A percentile compares a stretch with the other conserved stretches of the same genome.
These are phyloP conservation scores for Spilogale gracilis DNA, from an alignment of 2,113 vertebrate species.

Conservation along the genomic window DNA sequence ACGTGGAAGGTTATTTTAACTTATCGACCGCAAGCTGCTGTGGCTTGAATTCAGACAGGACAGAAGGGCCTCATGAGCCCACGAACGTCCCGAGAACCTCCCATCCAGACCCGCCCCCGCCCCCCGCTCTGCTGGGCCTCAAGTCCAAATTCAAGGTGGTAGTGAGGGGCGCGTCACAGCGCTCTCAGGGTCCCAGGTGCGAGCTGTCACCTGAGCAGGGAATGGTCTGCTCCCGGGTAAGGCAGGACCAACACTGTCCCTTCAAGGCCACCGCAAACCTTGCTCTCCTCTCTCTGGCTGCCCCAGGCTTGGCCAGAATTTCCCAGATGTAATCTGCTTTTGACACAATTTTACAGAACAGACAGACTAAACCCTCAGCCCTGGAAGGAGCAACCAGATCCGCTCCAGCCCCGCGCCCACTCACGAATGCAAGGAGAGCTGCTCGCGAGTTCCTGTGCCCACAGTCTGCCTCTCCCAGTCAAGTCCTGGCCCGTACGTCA, in stretches of 20 bases:
- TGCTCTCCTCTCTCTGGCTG: neutral
- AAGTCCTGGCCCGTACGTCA: accelerated
- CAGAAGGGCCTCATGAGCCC: neutral
- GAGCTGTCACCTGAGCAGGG: no score
- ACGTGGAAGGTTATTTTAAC: neutral
- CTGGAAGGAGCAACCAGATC: accelerated
- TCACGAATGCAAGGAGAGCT: neutral
- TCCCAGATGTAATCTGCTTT: neutral
- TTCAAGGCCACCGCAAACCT: accelerated
- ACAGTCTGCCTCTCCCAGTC: accelerated
- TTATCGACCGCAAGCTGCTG: neutral
- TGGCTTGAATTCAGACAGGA: no score
- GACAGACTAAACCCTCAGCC: neutral
- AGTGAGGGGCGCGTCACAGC: accelerated
- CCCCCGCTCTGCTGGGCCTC: neutral
- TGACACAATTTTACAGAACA: neutral
- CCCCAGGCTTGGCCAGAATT: neutral
- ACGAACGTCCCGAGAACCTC: no score
- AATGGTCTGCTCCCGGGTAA: neutral
- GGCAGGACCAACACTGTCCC: accelerated
- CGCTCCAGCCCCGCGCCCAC: accelerated
- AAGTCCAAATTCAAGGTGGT: neutral
- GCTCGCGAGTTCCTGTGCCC: accelerated
- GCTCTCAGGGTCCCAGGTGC: neutral
- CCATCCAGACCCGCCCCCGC: accelerated